phyloP scores from a whole-genome alignment of 2,113 vertebrate species.

The Paradisaea rubra region DNA sequence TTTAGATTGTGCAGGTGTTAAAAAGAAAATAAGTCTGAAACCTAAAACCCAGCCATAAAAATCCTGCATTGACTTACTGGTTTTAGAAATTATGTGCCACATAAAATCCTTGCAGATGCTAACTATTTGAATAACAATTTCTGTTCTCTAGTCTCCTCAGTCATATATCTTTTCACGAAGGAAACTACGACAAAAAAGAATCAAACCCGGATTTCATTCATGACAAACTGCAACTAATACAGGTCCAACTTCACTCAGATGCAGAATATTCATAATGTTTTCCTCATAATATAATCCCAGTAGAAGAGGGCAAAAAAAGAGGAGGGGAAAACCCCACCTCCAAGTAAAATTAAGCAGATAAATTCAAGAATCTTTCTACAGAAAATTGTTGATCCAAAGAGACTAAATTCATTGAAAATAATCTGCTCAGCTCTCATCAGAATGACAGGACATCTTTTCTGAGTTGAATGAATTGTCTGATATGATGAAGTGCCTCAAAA shows the following conservation, averaged over 20 bases:
- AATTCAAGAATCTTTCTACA: neutral
- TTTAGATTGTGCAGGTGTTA: neutral
- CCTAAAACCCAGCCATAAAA: neutral
- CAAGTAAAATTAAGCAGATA: neutral
- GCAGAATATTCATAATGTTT: neutral
- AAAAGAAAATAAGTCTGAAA: neutral
- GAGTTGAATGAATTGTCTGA: neutral
- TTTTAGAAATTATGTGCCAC: neutral
- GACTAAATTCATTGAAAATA: neutral
- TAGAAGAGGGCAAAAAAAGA: neutral
- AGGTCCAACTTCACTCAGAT: neutral
- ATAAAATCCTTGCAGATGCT: neutral
- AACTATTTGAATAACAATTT: neutral
- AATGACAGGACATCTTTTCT: neutral
- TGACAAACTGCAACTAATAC: neutral
- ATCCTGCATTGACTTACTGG: neutral
- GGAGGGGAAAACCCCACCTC: accelerated
- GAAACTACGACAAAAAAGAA: neutral
- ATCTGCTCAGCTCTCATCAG: neutral
- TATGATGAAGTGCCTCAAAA: neutral
- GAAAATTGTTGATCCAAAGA: neutral
- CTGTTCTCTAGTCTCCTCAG: neutral
- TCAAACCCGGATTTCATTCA: neutral
- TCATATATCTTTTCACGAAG: neutral
- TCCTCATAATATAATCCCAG: neutral